A percentile compares a stretch with the other conserved stretches of the same genome.
Conservation (phyloP, 2,113 vertebrate genomes). For the Girardinichthys multiradiatus region DNA sequence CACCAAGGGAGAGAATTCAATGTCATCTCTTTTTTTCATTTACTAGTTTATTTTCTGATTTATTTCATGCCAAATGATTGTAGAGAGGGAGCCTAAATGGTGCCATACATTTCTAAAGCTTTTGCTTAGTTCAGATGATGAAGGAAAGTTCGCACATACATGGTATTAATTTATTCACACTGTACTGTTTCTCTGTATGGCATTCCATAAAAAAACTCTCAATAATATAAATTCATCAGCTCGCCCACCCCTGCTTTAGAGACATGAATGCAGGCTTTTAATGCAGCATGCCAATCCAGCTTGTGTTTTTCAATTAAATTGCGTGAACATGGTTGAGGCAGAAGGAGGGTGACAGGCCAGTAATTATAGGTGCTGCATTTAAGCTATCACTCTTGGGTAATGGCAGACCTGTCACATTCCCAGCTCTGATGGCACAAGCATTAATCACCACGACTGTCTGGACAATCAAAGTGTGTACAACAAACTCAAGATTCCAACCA, state of each 20-base stretch:
- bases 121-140: neutral
- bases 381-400: slow-evolving; percentile 67
- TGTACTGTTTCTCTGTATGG: neutral
- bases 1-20: neutral
- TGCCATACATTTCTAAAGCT: neutral
- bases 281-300: slow-evolving; percentile 58
- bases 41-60: neutral
- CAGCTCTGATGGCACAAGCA: slow-evolving; percentile 55
- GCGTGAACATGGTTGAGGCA: slow-evolving; percentile 23
- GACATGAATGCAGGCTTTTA: slow-evolving; percentile 42
- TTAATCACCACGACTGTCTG: slow-evolving; percentile 58
- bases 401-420: slow-evolving; percentile 63
- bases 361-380: slow-evolving; percentile 73
- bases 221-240: neutral
- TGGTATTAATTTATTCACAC: neutral
- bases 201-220: neutral
- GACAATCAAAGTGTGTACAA: slow-evolving; percentile 24
- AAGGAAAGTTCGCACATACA: neutral
- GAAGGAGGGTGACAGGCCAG: slow-evolving; percentile 57
- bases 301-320: slow-evolving; percentile 65
- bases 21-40: neutral
- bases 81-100: neutral
- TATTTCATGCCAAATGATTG: neutral
- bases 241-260: slow-evolving; percentile 4
- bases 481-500: slow-evolving; percentile 8